phyloP scores from a whole-genome alignment of 1,140 invertebrate species.

The Macrobrachium nipponense region DNA sequence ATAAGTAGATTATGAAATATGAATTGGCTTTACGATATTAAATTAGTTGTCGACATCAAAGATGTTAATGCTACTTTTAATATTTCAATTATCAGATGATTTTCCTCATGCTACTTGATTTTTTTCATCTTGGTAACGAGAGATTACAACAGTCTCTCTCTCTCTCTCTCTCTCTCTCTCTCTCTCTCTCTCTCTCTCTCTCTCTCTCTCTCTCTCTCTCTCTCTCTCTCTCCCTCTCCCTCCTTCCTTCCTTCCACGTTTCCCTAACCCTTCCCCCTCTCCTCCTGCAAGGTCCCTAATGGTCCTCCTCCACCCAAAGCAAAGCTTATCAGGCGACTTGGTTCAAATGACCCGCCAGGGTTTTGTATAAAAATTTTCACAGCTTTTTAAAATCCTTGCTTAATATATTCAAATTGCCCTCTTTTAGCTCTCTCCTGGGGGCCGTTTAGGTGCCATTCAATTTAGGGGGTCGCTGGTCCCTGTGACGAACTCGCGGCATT shows the following conservation, averaged over 20 bases:
- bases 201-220: not conserved
- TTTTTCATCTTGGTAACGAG: not conserved
- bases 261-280: not conserved
- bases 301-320: not conserved
- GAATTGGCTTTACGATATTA: no score
- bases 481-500: slow-evolving; percentile 43
- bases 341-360: slow-evolving; percentile 29
- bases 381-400: slow-evolving; percentile 58
- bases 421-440: slow-evolving; percentile 38
- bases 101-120: not conserved
- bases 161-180: not conserved
- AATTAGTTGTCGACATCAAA: no score
- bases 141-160: no score
- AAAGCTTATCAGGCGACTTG: not conserved
- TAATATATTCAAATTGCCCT: slow-evolving; percentile 61
- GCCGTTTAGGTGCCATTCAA: slow-evolving; percentile 56
- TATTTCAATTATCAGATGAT: not conserved
- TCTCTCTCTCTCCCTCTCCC: not conserved
- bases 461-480: slow-evolving; percentile 47
- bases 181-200: not conserved
- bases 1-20: no score
- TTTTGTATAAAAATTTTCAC: slow-evolving; percentile 43
- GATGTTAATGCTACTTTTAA: not conserved
- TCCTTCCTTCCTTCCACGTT: not conserved
- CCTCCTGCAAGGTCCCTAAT: not conserved